These are phyloP conservation scores for Charaxes varanes DNA, from an alignment of 1,140 invertebrate genomes.

Conservation along the genomic window DNA sequence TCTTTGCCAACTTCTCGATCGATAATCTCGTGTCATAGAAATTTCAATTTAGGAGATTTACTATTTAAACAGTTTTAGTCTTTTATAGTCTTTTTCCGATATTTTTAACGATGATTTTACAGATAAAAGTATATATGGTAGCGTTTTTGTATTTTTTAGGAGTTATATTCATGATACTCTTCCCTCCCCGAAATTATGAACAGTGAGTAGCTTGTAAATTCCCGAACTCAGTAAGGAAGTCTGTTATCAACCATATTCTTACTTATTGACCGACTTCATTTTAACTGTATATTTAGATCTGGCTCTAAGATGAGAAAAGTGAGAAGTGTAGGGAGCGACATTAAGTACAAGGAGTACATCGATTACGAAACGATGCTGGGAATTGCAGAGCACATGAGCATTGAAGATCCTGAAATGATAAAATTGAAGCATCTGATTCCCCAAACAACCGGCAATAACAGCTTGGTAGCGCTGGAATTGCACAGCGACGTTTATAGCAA, in stretches of 20 bases:
- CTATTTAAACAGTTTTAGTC: no score
- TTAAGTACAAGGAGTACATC: constrained; percentile 34
- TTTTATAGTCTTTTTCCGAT: not conserved
- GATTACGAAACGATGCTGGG: constrained; percentile 26
- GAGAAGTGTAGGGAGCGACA: constrained; percentile 22
- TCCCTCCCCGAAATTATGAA: constrained; percentile 54
- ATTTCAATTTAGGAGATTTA: no score
- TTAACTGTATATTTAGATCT: constrained; percentile 31
- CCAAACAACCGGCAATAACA: constrained; percentile 36
- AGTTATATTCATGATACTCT: constrained; percentile 46
- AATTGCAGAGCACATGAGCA: constrained; percentile 25
- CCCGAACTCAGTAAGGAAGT: not conserved
- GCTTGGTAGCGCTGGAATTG: constrained; percentile 45
- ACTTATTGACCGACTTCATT: not conserved
- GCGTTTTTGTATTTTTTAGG: constrained; percentile 46
- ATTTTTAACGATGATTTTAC: constrained; percentile 42
- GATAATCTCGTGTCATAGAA: no score
- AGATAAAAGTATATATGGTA: constrained; percentile 55
- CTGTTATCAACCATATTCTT: not conserved
- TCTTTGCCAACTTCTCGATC: no score
- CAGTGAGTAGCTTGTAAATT: constrained; percentile 27
- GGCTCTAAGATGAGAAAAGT: constrained; percentile 48
- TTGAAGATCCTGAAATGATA: constrained; percentile 35
- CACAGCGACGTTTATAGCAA: constrained; percentile 44
- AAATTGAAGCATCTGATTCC: constrained; percentile 32